Conservation (phyloP, 2,113 vertebrate genomes). For the Osmerus eperlanus region DNA sequence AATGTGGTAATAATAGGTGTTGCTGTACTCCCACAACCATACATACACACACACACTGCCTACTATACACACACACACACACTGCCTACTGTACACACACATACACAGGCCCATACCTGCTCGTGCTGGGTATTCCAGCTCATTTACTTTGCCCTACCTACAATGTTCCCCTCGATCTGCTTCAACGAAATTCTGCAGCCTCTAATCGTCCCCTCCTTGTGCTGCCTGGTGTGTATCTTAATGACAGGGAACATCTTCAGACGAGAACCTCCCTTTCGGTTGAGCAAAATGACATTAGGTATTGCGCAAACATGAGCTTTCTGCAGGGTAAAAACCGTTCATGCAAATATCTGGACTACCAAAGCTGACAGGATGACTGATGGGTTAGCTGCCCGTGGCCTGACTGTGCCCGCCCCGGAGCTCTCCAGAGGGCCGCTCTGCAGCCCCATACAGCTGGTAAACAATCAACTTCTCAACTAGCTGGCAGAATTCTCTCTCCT, state of each 20-base stretch:
- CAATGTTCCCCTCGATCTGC: slow-evolving; percentile 24
- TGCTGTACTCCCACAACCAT: too few species aligned
- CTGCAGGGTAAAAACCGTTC: not conserved
- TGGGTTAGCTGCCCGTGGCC: slow-evolving; percentile 10
- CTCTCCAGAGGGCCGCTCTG: not conserved
- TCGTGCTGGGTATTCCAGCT: slow-evolving; percentile 28
- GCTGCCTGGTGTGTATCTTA: slow-evolving; percentile 2
- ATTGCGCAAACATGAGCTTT: slow-evolving; percentile 1
- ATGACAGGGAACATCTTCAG: slow-evolving; percentile 34
- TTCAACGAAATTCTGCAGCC: slow-evolving; percentile 33
- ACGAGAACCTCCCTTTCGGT: slow-evolving; percentile 29
- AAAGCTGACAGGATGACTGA: slow-evolving; percentile 35
- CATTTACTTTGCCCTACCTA: slow-evolving; percentile 26
- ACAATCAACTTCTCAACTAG: slow-evolving; percentile 47
- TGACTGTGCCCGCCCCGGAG: not conserved
- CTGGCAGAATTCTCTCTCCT: slow-evolving; percentile 29
- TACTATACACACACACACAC: too few species aligned
- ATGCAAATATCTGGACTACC: slow-evolving; percentile 16
- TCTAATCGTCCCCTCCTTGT: slow-evolving; percentile 33
- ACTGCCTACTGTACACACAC: not conserved
- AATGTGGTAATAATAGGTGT: slow-evolving; percentile 3
- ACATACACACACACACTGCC: too few species aligned
- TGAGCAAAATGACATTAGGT: slow-evolving; percentile 5
- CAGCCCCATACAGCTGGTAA: slow-evolving; percentile 22
- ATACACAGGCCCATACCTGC: slow-evolving; percentile 22